These are phyloP conservation scores for Poecilia gillii DNA, from an alignment of 2,797 vertebrate species.

Conservation along the genomic window DNA sequence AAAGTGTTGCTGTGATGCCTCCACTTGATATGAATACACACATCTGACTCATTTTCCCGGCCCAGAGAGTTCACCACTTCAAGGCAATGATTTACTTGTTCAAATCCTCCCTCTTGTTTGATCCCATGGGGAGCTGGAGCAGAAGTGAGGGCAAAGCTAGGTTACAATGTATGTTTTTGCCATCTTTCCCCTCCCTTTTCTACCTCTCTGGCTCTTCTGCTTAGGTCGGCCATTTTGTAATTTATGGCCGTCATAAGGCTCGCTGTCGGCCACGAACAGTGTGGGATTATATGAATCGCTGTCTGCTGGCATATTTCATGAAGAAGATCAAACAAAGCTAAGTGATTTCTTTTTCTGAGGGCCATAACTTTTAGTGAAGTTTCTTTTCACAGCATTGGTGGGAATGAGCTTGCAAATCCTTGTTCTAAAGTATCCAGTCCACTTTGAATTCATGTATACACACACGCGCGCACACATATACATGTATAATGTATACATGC, in stretches of 20 bases:
- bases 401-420: constrained; percentile 51
- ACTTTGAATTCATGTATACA: constrained; percentile 3
- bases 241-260: constrained; percentile 72
- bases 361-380: constrained; percentile 62
- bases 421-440: constrained; percentile 44
- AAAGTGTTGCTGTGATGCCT: constrained; percentile 70
- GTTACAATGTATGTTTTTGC: constrained; percentile 72
- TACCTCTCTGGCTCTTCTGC: constrained; percentile 48
- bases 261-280: constrained; percentile 59
- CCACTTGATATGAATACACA: constrained; percentile 59
- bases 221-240: constrained; percentile 70
- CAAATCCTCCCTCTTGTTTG: constrained; percentile 76
- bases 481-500: no score
- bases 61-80: constrained; percentile 70
- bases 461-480: not conserved
- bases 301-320: constrained; percentile 67
- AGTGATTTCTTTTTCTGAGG: constrained; percentile 67
- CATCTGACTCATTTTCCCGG: constrained; percentile 59
- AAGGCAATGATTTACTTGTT: constrained; percentile 75
- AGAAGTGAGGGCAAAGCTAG: constrained; percentile 61
- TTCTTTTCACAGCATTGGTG: constrained; percentile 57
- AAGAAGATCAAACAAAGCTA: constrained; percentile 70
- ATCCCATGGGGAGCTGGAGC: constrained; percentile 68
- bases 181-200: constrained; percentile 55
- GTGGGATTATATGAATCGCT: constrained; percentile 70